phyloP scores from a whole-genome alignment of 2,113 vertebrate genomes.

The Ascaphus truei region DNA sequence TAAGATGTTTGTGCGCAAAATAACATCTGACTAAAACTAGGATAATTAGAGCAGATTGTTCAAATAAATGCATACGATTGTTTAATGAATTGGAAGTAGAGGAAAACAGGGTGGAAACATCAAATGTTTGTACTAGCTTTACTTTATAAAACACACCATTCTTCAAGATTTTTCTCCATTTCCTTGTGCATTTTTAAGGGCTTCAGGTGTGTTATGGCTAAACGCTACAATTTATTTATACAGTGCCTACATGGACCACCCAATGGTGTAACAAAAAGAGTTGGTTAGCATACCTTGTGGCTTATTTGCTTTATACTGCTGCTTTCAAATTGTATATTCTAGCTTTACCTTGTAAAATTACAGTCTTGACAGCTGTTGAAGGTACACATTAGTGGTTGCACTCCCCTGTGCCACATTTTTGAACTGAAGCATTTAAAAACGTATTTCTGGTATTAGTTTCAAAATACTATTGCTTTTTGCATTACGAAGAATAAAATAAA shows the following conservation, averaged over 20 bases:
- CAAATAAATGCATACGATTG: neutral
- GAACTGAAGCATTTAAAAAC: conserved; percentile 3
- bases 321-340: conserved; percentile 27
- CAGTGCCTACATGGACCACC: conserved; percentile 28
- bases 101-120: conserved; percentile 22
- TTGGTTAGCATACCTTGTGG: conserved; percentile 31
- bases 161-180: conserved; percentile 28
- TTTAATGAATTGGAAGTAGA: conserved; percentile 6
- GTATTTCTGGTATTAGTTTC: conserved; percentile 3
- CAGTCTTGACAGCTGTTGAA: conserved; percentile 34
- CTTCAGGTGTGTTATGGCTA: conserved; percentile 43
- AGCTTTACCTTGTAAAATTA: conserved; percentile 34
- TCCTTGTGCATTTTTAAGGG: conserved; percentile 29
- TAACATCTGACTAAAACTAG: neutral
- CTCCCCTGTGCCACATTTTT: conserved; percentile 28
- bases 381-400: neutral
- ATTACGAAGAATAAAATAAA: neutral
- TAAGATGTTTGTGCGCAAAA: neutral
- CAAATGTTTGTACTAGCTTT: conserved; percentile 29
- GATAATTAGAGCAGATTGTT: neutral
- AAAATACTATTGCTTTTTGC: neutral
- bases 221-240: conserved; percentile 39
- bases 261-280: conserved; percentile 33
- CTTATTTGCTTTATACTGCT: conserved; percentile 26
- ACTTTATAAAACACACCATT: conserved; percentile 32